Conservation (phyloP, 2,797 vertebrate genomes). For the Apogon talboti region DNA sequence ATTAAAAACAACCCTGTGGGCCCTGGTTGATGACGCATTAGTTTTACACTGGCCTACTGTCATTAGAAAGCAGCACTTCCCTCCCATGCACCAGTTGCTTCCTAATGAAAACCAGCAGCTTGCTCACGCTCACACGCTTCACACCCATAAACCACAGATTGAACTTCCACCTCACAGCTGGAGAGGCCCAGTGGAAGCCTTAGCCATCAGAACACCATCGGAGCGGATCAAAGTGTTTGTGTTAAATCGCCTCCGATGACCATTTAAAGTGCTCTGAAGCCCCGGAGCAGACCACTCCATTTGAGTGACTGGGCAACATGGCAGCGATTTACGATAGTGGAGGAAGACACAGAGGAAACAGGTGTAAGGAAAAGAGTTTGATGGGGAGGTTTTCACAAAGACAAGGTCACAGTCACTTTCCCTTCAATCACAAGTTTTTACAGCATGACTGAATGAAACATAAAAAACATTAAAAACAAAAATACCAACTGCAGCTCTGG, state of each 20-base stretch:
- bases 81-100: constrained; percentile 23
- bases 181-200: constrained; percentile 41
- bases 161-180: constrained; percentile 33
- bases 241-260: constrained; percentile 54
- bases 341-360: constrained; percentile 10
- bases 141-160: constrained; percentile 46
- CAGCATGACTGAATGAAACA: neutral
- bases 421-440: neutral
- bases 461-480: too few species aligned
- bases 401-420: constrained; percentile 13
- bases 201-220: constrained; percentile 39
- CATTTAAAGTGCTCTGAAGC: constrained; percentile 40
- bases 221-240: constrained; percentile 53
- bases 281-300: constrained; percentile 31
- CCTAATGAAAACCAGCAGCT: constrained; percentile 60
- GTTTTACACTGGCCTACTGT: constrained; percentile 31
- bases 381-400: constrained; percentile 7
- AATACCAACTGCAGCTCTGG: neutral
- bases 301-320: constrained; percentile 49
- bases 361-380: constrained; percentile 11
- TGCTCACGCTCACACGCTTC: constrained; percentile 32
- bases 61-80: constrained; percentile 42
- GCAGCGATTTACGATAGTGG: constrained; percentile 14
- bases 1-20: constrained; percentile 49
- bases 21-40: constrained; percentile 26